Evolutionary conservation across 2,888 invertebrate species (phyloP), one percentile per base, ranked within the genome.

Genomic region (Tinea trinotella): DNA sequence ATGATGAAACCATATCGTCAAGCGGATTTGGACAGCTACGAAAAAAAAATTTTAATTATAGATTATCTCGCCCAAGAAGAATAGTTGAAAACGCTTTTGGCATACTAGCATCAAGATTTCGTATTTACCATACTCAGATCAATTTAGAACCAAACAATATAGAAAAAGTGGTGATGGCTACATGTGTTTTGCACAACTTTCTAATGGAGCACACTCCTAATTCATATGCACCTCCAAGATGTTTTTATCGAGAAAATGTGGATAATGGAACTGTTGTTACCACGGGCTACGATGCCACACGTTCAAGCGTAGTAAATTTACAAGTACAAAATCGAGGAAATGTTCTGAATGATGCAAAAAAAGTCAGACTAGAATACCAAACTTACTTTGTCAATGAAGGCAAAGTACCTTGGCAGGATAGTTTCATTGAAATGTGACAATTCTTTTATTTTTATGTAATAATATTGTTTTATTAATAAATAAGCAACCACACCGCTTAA

Each of bases 51-150:
- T 56, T 46, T 17, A 59, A 59, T 44, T 58, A 58, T 46, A 30
- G 57, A 10, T 22, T 58, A 10, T 57, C 57, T n/a, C 54, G 59
- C 9, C 58, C 55, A 7, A 54, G 58, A 24, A 30, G 58, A 2
- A 56, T 56, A n/a, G 56, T 57, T 13, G 59, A 58, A 52, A 58
- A 59, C 53, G 57, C 57, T 13, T 60, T 59, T 54, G 59, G 59
- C 6, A 57, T 59, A 48, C 35, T 57, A 50, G 46, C 46, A 6
- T 46, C 46, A 3, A 3, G 52, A 52, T 52, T 52, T 34, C 9
- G 52, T 5, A 34, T 22, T 20, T 18, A n/a, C 40, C 10, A 56
- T 9, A 22, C 53, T 53, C 6, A n/a, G 9, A 52, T 54, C 44
- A 52, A 10, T 57, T 19, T 55, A 34, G 10, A 24, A 30, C 50